Percentiles rank a stretch among this genome's conserved stretches.
These are phyloP conservation scores for Calonectris borealis DNA, from an alignment of 2,113 vertebrate genomes.

Conservation along the genomic window DNA sequence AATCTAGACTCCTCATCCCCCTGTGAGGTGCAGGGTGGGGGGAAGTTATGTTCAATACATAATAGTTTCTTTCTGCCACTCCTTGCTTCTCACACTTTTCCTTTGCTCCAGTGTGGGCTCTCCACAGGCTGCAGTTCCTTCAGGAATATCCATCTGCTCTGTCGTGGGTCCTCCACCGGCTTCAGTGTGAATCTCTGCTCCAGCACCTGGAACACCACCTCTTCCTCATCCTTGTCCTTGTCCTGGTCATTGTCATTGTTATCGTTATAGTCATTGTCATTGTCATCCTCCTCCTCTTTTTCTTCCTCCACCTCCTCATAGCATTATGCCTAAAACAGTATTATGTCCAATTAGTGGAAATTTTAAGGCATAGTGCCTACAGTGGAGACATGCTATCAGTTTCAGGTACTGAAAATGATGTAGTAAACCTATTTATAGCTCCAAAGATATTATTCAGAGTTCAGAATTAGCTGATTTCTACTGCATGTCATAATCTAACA, in stretches of 20 bases:
- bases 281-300: fast-evolving
- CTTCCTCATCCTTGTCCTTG: background rate
- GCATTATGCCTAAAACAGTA: background rate
- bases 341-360: background rate
- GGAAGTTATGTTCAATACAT: background rate
- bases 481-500: background rate
- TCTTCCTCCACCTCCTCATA: too few relatives aligned
- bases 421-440: background rate
- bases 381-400: background rate
- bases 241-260: background rate
- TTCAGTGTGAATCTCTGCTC: background rate
- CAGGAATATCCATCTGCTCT: background rate
- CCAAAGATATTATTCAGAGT: background rate
- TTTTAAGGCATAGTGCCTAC: background rate
- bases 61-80: background rate
- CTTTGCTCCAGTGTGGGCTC: background rate
- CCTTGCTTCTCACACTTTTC: background rate
- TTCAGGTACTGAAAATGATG: background rate
- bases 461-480: background rate
- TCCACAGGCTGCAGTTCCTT: background rate
- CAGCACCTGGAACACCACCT: background rate
- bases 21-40: background rate
- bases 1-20: background rate
- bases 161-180: fast-evolving
- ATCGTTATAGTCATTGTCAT: too few relatives aligned